Evolutionary conservation across 1,140 invertebrate genomes (phyloP).

Genomic region (Phthorimaea operculella): DNA sequence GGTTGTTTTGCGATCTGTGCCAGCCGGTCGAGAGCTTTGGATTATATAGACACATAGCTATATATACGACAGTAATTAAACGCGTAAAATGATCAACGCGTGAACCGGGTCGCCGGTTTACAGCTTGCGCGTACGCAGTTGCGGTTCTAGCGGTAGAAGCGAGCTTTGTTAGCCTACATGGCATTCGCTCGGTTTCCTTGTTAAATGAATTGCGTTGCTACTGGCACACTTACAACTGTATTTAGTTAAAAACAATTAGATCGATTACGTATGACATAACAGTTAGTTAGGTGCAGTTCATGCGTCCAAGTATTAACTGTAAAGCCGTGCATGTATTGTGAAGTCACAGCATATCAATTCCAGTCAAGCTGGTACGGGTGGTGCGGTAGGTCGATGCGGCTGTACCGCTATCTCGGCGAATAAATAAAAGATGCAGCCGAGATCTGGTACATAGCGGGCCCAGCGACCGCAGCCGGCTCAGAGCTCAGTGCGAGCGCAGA

Average conservation of each 20-base stretch:
- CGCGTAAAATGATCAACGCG: neutral
- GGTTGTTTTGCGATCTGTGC: constrained; percentile 6
- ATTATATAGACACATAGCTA: too few relatives aligned
- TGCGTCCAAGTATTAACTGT: neutral
- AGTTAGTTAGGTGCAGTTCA: too few relatives aligned
- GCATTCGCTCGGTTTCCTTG: too few relatives aligned
- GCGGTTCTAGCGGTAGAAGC: too few relatives aligned
- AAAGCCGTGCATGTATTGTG: constrained; percentile 18
- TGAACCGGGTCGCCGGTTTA: neutral
- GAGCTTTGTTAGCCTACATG: too few relatives aligned
- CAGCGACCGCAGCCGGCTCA: constrained; percentile 23
- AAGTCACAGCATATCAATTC: constrained; percentile 37
- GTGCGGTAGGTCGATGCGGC: constrained; percentile 33
- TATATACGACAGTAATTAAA: neutral
- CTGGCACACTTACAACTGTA: too few relatives aligned
- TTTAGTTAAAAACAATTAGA: too few relatives aligned
- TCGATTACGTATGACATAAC: too few relatives aligned
- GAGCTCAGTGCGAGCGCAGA: constrained; percentile 40
- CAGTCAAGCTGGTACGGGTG: constrained; percentile 46
- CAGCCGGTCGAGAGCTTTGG: neutral
- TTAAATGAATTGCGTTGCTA: too few relatives aligned
- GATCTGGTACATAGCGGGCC: constrained; percentile 48
- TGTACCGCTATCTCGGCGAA: constrained; percentile 63
- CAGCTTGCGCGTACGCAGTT: too few relatives aligned
- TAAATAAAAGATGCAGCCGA: constrained; percentile 64